Base-by-base conservation (phyloP, 1,140 invertebrate species). In the Drosophila leontia region DNA sequence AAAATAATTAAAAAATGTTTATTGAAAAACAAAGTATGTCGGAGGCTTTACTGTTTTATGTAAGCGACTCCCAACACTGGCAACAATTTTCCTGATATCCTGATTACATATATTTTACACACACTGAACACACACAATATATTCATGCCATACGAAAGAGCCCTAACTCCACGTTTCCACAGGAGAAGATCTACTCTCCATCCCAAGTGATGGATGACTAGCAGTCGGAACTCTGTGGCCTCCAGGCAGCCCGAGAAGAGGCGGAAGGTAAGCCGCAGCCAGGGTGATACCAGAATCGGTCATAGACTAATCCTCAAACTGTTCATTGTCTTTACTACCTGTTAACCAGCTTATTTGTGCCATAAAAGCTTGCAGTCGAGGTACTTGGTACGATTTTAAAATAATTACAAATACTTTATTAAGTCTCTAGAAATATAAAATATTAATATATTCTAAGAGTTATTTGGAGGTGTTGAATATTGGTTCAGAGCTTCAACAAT, bases 1-100 rank as follows among this genome's bases (percentile, higher is more conserved):
- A 6, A 6, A 29, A 29, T 29, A 29, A 6, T 29, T 6, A 29
- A 7, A 29, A 29, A 29, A 29, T 29, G 26, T 29, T 6, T 29
- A 29, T 29, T 29, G 26, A 29, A 29, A 29, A 75, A 98, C 97
- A 19, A 98, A 98, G 94, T 23, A 23, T 23, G 23, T 23, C 23
- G 23, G 23, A 23, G 23, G 23, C 23, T 23, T 23, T 23, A 23
- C 23, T 23, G 23, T 23, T 23, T 23, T 23, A 23, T 23, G 23
- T 23, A 23, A 23, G 23, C 2, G 23, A 23, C 23, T 23, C 23
- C 23, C 23, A 23, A 23, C 23, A 23, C 23, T 23, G 23, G 23
- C 23, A 23, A 23, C 23, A 23, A 23, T 23, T 23, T 23, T 23
- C 95, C 6, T 41, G 51, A 60, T 15, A 81, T 88, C 8, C 23